Conservation (phyloP, 2,797 vertebrate species). For the Onychomys arenicola region DNA sequence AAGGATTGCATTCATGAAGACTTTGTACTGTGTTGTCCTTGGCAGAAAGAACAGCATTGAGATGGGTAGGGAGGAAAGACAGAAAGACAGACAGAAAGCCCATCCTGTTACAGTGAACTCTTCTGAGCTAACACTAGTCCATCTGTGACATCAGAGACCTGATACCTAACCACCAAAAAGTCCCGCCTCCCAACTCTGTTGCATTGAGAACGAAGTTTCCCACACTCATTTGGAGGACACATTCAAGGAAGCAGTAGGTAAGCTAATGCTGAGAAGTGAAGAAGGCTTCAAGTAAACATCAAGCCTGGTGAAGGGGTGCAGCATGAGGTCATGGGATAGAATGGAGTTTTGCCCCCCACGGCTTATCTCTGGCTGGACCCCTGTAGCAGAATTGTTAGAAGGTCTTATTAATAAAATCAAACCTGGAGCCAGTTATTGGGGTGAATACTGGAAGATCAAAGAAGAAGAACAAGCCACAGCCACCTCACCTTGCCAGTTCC, state of each 20-base stretch:
- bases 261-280: neutral
- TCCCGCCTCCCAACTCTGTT: no score
- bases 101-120: neutral
- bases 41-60: neutral
- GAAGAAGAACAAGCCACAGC: no score
- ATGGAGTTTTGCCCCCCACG: neutral
- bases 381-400: no score
- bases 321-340: rapidly evolving
- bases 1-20: neutral
- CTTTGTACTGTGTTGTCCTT: neutral
- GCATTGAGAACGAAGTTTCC: no score
- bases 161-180: neutral
- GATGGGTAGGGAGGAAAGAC: neutral
- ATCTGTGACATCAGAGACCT: neutral
- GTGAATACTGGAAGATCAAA: no score
- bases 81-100: no score
- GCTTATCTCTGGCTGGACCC: neutral
- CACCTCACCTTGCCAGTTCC: no score
- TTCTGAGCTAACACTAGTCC: neutral
- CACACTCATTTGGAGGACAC: neutral
- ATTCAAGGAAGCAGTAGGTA: neutral
- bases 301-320: neutral
- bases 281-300: neutral
- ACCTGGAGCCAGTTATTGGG: no score
- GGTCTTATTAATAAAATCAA: no score